A percentile compares a stretch with the other conserved stretches of the same genome.
Evolutionary conservation across 2,113 vertebrate species (phyloP).

Genomic region (Dasyurus viverrinus): DNA sequence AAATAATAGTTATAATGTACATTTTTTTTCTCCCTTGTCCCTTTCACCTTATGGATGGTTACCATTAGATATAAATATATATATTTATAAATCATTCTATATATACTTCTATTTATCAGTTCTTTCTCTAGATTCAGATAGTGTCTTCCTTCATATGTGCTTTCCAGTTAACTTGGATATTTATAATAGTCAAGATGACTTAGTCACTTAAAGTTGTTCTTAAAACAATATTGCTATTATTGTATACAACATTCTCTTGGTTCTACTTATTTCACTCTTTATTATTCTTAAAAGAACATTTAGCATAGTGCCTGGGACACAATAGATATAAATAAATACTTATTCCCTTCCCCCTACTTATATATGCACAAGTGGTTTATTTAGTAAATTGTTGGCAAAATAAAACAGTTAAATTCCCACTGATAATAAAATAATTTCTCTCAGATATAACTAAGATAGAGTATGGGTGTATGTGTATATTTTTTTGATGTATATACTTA

Average conservation of each 20-base stretch:
- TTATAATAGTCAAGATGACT: not conserved
- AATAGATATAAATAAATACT: not conserved
- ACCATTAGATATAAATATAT: not conserved
- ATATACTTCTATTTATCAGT: not conserved
- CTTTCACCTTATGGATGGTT: not conserved
- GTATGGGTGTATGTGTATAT: no score
- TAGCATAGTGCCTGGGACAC: not conserved
- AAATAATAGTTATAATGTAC: not conserved
- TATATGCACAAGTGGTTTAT: not conserved
- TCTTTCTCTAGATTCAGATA: not conserved
- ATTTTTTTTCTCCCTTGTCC: not conserved
- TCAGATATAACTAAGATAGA: not conserved
- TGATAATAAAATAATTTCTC: not conserved
- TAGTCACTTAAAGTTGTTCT: not conserved
- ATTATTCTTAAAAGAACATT: not conserved
- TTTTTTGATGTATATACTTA: no score
- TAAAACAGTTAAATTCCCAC: not conserved
- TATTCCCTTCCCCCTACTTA: not conserved
- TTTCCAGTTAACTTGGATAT: not conserved
- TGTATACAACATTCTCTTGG: not conserved
- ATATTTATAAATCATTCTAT: not conserved
- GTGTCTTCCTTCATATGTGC: not conserved
- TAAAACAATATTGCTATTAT: not conserved
- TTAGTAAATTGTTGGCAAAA: not conserved
- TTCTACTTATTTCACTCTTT: not conserved